phyloP scores from a whole-genome alignment of 2,797 vertebrate species.

The Limosa lapponica region DNA sequence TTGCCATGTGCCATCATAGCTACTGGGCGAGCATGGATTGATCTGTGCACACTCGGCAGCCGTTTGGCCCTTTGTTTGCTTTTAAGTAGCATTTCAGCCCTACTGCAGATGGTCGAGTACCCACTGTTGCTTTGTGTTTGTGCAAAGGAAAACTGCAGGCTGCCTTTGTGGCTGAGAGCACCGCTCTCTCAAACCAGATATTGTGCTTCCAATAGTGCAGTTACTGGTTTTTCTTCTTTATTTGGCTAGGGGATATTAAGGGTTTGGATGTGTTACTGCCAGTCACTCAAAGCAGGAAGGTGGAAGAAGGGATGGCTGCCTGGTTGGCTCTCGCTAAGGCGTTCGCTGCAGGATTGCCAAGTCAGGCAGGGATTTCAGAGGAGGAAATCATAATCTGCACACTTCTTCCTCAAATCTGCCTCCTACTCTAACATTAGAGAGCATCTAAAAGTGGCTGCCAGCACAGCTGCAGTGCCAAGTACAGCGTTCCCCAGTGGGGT shows the following conservation, averaged over 20 bases:
- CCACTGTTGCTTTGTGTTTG: rapidly evolving
- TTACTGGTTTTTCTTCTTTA: background rate
- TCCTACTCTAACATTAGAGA: background rate
- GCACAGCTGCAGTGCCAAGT: background rate
- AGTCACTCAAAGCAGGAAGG: background rate
- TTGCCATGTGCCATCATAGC: background rate
- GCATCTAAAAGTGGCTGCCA: background rate
- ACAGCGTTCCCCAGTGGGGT: background rate
- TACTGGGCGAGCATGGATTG: rapidly evolving
- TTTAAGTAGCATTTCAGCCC: background rate
- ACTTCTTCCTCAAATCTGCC: background rate
- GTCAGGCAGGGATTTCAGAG: background rate
- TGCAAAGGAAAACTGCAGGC: background rate
- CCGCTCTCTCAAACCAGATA: rapidly evolving
- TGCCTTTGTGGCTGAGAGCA: background rate
- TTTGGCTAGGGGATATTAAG: background rate
- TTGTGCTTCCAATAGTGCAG: rapidly evolving
- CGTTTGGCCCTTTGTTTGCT: background rate
- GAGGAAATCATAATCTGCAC: conserved; percentile 2
- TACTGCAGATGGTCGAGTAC: background rate
- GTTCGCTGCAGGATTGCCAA: background rate
- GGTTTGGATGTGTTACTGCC: background rate
- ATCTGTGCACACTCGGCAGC: background rate
- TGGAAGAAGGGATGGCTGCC: background rate
- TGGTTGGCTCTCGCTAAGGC: background rate